These are phyloP conservation scores for Neolamprologus kungweensis DNA, from an alignment of 2,113 vertebrate species.

Conservation along the genomic window DNA sequence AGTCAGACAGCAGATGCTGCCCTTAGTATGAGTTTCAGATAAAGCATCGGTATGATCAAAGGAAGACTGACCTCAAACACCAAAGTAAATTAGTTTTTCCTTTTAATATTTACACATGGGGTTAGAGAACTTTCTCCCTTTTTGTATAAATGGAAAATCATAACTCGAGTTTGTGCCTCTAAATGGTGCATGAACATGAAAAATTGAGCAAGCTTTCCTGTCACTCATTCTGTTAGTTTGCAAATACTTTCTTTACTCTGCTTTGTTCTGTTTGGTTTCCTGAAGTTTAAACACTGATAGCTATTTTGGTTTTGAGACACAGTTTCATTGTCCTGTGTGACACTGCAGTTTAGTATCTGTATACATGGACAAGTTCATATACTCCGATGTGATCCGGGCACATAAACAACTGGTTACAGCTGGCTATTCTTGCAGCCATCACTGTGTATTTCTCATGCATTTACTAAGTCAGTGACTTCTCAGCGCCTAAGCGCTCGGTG, in stretches of 20 bases:
- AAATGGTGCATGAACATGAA: background rate
- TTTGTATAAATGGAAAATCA: background rate
- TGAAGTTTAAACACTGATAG: background rate
- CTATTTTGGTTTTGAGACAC: background rate
- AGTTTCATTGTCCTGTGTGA: background rate
- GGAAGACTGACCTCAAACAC: background rate
- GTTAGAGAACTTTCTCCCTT: background rate
- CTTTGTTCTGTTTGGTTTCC: background rate
- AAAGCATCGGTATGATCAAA: background rate
- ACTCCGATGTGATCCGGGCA: rapidly evolving
- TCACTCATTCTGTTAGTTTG: background rate
- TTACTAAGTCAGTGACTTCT: background rate
- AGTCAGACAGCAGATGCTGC: background rate
- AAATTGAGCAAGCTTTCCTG: background rate
- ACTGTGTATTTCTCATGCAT: background rate
- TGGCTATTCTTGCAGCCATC: background rate
- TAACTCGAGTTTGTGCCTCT: background rate
- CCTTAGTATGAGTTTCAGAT: background rate
- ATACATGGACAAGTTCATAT: background rate
- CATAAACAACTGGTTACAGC: background rate
- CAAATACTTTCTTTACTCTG: background rate
- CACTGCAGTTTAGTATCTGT: background rate
- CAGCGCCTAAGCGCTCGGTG: background rate
- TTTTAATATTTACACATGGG: background rate
- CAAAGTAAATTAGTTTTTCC: background rate